Evolutionary conservation across 2,888 invertebrate genomes (phyloP), one percentile per base, ranked within the genome.

Genomic region (Acronicta leporina): DNA sequence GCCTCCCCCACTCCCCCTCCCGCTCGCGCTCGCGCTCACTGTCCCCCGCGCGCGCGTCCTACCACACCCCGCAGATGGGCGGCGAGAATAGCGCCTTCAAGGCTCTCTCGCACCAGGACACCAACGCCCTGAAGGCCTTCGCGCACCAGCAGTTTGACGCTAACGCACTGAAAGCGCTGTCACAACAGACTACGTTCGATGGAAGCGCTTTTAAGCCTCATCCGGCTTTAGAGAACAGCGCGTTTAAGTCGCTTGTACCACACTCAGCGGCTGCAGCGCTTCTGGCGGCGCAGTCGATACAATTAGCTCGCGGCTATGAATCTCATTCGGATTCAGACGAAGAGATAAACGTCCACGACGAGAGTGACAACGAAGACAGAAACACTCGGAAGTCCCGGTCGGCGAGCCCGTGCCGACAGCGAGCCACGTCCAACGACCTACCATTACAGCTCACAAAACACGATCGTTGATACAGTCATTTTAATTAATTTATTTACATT

Each of bases 81-180:
- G 98, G 98, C 94, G 97, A 98, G 94, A 97, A 97, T 95, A 97
- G 97, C 91, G 98, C 98, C 14, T 98, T 98, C 90, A 97, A 97
- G 75, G 96, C 97, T 20, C 95, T 97, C 73, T 95, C 96, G 53
- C 95, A 96, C 70, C 95, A 95, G 71, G 95, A 96, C 57, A 94
- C 96, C 50, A 89, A 87, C 80, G 95, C 96, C 59, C 93, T 96
- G 69, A 95, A 95, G 70, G 94, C 95, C 55, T 87, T 94, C 83
- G 96, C 96, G 33, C 95, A 96, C 67, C 92, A 90, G 71, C 92
- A 91, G 60, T 95, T 95, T 62, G 95, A 96, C 42, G 94, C 95
- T 14, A 90, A 86, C 52, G 95, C 96, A 55, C 94, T 96, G 67
- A 95, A 95, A 67, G 95, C 95, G 57, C 82, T 94, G 41, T 89